A percentile compares a stretch with the other conserved stretches of the same genome.
Evolutionary conservation across 2,888 invertebrate genomes (phyloP).

Genomic region (Vannuccia rotundouncinata): DNA sequence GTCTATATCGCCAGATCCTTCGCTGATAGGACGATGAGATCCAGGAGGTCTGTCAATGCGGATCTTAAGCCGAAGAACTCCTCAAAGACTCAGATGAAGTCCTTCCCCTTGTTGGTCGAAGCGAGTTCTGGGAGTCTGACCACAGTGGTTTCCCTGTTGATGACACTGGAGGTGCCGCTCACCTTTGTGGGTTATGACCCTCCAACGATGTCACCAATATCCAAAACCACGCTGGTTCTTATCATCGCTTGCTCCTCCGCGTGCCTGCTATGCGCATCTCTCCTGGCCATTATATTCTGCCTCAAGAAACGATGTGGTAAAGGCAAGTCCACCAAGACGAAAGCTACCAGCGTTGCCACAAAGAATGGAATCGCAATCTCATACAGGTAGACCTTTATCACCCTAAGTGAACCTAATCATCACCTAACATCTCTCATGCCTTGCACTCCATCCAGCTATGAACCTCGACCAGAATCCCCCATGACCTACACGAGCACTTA

Average conservation of each 20-base stretch:
- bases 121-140: not conserved
- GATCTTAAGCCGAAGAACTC: not conserved
- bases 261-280: not conserved
- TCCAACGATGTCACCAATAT: not conserved
- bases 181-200: not conserved
- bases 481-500: not conserved
- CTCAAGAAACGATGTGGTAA: not conserved
- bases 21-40: not conserved
- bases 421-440: too few relatives aligned
- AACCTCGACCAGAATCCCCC: not conserved
- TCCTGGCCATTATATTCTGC: not conserved
- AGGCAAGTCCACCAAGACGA: not conserved
- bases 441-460: not conserved
- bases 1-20: not conserved
- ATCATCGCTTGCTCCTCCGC: not conserved
- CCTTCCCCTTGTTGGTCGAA: not conserved
- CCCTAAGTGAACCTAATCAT: not conserved
- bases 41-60: not conserved
- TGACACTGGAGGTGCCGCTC: not conserved
- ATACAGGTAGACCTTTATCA: not conserved
- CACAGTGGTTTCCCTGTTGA: not conserved
- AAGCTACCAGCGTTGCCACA: not conserved
- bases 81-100: not conserved
- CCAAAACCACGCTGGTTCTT: not conserved
- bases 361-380: not conserved